Base-by-base conservation (phyloP, 1,140 invertebrate genomes). In the Drosophila mojavensis region DNA sequence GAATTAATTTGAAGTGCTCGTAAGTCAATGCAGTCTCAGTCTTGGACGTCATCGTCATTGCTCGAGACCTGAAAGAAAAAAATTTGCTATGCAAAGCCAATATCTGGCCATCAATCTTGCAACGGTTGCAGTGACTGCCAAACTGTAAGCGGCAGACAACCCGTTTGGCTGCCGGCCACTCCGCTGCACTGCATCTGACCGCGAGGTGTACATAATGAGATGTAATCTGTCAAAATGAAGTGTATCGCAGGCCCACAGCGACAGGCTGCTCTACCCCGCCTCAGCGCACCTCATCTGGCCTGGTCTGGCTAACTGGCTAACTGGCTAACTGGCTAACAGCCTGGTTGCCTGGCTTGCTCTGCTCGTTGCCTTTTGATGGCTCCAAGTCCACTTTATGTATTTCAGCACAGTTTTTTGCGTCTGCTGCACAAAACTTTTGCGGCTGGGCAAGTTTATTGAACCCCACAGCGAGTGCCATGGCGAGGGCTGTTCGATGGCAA, bases 201-300 rank as follows among this genome's bases (percentile, higher is more conserved):
- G 65, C 84, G 71, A 89, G 84, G 85, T 89, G 84, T 81, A 89
- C 78, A 81, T 89, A 89, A 89, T 89, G 84, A 89, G 84, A 89
- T 89, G 84, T 89, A 89, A 89, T 89, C 84, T 89, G 84, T 89
- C 84, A 89, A 89, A 89, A 89, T 89, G 78, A 89, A 89, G 84
- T 89, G 80, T 79, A 89, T 89, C 84, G 78, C 75, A 48, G 71
- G 60, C 74, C 83, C 69, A 67, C 59, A 75, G 76, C 68, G 55
- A 61, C 72, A 56, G 59, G 36, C 70, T 62, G 39, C 17, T 28
- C 11, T 30, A 60, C 53, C 33, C 65, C 6, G 13, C 36, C 65
- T 1, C 26, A 28, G 3, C 39, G 36, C 20, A 24, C 15, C 55
- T 43, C 26, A 33, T 33, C 33, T 9, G 30, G 24, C 13, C 71